Conservation (phyloP, 2,113 vertebrate genomes). For the Takifugu flavidus region DNA sequence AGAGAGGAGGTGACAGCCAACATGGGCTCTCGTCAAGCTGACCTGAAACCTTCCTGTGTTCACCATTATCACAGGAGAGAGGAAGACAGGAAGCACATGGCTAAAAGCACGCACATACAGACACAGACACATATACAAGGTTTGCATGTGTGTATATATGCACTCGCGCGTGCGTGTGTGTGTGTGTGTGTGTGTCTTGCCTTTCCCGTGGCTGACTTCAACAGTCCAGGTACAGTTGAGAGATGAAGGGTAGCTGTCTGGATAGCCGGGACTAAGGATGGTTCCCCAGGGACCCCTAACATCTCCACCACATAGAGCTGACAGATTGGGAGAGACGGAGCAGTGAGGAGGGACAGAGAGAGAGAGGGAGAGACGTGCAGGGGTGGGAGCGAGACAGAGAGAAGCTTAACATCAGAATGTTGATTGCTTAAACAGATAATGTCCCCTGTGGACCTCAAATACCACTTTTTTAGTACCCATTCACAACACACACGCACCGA, state of each 20-base stretch:
- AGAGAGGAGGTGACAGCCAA: constrained; percentile 63
- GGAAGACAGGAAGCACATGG: constrained; percentile 53
- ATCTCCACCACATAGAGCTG: constrained; percentile 96
- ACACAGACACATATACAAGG: background rate
- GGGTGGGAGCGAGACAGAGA: constrained; percentile 13
- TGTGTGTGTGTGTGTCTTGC: constrained; percentile 65
- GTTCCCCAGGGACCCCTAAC: constrained; percentile 95
- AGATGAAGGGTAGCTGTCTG: constrained; percentile 97
- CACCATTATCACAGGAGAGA: constrained; percentile 41
- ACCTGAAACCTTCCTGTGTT: constrained; percentile 55
- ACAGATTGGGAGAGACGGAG: constrained; percentile 52
- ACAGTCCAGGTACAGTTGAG: constrained; percentile 99
- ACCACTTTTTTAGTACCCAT: constrained; percentile 12
- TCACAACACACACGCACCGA: constrained; percentile 19
- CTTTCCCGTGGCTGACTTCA: constrained; percentile 98
- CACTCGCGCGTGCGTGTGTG: constrained; percentile 47
- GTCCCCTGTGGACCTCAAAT: constrained; percentile 40
- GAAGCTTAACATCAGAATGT: constrained; percentile 45
- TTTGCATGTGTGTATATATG: constrained; percentile 34
- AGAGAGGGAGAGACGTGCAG: constrained; percentile 20
- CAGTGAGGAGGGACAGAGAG: constrained; percentile 1
- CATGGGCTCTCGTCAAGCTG: constrained; percentile 51
- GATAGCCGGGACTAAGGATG: constrained; percentile 96
- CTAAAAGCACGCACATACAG: constrained; percentile 24
- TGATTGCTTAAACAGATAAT: constrained; percentile 53